phyloP scores from a whole-genome alignment of 2,888 invertebrate species.

The Agonopterix arenella region DNA sequence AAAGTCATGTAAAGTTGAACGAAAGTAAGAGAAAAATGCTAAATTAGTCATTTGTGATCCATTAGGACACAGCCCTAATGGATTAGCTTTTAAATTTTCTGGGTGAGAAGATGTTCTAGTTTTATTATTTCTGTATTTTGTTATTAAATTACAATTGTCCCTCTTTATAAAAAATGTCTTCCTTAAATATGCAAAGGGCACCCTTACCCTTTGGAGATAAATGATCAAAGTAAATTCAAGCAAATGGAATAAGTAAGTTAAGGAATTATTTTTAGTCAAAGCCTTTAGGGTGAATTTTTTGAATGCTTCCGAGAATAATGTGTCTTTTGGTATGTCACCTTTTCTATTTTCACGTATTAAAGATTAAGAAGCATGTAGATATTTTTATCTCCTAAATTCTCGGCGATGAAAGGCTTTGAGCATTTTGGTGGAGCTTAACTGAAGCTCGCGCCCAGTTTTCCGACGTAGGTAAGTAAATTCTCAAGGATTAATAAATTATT shows the following conservation, averaged over 20 bases:
- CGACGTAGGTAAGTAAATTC: slow-evolving; percentile 14
- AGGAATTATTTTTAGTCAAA: neutral
- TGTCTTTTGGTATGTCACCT: neutral
- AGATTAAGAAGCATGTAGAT: neutral
- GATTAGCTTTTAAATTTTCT: too few relatives aligned
- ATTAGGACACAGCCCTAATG: too few relatives aligned
- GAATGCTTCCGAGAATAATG: neutral
- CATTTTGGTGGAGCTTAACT: too few relatives aligned
- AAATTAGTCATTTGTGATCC: too few relatives aligned
- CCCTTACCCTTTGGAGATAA: slow-evolving; percentile 13
- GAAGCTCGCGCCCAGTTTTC: neutral
- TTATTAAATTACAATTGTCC: slow-evolving; percentile 6
- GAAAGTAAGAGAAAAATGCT: too few relatives aligned
- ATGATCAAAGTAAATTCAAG: slow-evolving; percentile 19
- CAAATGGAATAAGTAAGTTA: slow-evolving; percentile 14
- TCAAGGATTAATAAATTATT: slow-evolving; percentile 16
- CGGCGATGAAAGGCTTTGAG: neutral
- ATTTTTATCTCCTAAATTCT: neutral
- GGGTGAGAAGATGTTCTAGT: neutral
- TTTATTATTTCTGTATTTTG: slow-evolving; percentile 5
- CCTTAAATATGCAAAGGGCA: slow-evolving; percentile 13
- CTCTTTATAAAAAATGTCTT: slow-evolving; percentile 8
- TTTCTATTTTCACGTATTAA: neutral
- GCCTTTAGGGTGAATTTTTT: neutral
- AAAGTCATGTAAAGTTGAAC: too few relatives aligned